Evolutionary conservation across 2,797 vertebrate genomes (phyloP).

Genomic region (Vultur gryphus): DNA sequence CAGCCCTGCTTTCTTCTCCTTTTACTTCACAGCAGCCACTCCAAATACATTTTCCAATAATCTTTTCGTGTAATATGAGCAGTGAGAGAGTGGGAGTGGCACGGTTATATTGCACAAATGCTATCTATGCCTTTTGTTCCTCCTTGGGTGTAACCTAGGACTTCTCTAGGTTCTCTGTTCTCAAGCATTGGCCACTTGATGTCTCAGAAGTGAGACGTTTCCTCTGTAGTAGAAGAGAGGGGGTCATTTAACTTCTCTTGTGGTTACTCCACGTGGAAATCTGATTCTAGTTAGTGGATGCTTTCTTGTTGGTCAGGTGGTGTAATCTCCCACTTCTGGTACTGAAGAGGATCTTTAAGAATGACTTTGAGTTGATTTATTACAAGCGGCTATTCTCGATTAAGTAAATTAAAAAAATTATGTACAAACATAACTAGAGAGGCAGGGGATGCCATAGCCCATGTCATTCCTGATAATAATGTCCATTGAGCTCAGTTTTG

Average conservation of each 20-base stretch:
- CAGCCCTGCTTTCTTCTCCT: not conserved
- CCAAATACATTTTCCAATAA: not conserved
- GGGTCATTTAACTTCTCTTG: not conserved
- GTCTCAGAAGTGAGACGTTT: not conserved
- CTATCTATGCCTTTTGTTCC: not conserved
- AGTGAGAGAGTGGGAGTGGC: not conserved
- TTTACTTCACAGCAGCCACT: not conserved
- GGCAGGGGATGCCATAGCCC: not conserved
- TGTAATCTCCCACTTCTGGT: not conserved
- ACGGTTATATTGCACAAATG: not conserved
- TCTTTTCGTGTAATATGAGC: not conserved
- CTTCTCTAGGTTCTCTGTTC: not conserved
- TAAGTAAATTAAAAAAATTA: not conserved
- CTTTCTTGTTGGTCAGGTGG: not conserved
- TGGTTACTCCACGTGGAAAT: not conserved
- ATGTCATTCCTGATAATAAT: not conserved
- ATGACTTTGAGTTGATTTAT: not conserved
- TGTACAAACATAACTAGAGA: not conserved
- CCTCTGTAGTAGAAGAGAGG: not conserved
- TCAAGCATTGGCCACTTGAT: not conserved
- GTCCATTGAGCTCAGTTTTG: not conserved
- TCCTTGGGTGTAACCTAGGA: not conserved
- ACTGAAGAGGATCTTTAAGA: not conserved
- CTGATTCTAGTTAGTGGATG: not conserved
- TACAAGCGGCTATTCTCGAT: not conserved